A percentile compares a stretch with the other conserved stretches of the same genome.
These are phyloP conservation scores for Caenorhabditis drosophilae DNA, from an alignment of 2,888 invertebrate species.

Conservation along the genomic window DNA sequence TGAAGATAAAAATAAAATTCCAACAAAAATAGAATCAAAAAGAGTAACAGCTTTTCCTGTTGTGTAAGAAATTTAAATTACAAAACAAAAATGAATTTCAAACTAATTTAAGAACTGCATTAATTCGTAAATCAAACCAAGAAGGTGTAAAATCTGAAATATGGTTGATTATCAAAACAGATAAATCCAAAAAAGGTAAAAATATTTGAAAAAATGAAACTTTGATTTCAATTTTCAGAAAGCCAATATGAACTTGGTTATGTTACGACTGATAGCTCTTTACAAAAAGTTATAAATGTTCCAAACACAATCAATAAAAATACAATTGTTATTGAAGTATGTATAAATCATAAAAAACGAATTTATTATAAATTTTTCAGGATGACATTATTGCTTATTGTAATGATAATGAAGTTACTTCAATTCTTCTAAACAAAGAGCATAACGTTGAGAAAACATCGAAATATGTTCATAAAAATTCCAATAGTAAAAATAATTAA, in stretches of 20 bases:
- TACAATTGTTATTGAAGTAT: conserved; percentile 15
- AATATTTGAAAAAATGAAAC: background rate
- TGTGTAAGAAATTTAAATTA: conserved; percentile 21
- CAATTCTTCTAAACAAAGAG: conserved; percentile 16
- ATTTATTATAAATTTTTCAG: conserved; percentile 1
- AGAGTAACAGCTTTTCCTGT: conserved; percentile 40
- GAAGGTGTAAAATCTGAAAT: conserved; percentile 17
- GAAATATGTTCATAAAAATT: conserved; percentile 3
- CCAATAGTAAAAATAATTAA: background rate
- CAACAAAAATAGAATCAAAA: conserved; percentile 11
- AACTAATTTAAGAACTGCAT: conserved; percentile 27
- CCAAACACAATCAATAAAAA: conserved; percentile 11
- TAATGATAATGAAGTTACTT: conserved; percentile 9
- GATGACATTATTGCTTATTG: conserved; percentile 20
- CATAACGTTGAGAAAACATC: conserved; percentile 14
- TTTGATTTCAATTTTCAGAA: background rate
- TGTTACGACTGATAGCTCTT: conserved; percentile 18
- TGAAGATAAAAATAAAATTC: background rate
- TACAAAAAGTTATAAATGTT: conserved; percentile 23
- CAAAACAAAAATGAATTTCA: too few species aligned
- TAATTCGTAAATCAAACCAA: conserved; percentile 12
- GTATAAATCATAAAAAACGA: background rate
- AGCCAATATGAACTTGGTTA: conserved; percentile 11
- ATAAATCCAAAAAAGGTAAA: conserved; percentile 8
- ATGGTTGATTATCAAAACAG: conserved; percentile 29